Evolutionary conservation across 2,888 invertebrate genomes (phyloP).

Genomic region (Andricus quercusramuli): DNA sequence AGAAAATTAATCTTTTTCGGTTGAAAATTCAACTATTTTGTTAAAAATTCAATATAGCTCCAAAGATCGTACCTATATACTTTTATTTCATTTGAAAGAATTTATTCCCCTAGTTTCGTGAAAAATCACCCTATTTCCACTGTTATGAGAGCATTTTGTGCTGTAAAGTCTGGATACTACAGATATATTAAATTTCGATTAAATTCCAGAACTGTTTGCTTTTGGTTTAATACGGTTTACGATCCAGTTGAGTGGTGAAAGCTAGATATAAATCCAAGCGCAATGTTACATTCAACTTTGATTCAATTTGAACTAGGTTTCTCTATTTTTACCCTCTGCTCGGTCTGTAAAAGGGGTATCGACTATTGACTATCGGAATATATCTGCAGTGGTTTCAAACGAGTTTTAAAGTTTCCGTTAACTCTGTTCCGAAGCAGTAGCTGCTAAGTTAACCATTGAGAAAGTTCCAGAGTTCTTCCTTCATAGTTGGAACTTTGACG

Average conservation of each 20-base stretch:
- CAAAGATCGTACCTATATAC: too few relatives aligned
- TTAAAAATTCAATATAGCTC: too few relatives aligned
- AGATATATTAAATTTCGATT: neutral
- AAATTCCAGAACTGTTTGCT: neutral
- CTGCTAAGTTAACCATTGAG: conserved; percentile 41
- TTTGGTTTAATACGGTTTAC: neutral
- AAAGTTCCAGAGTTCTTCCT: conserved; percentile 34
- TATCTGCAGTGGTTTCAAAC: conserved; percentile 34
- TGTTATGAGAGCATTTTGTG: too few relatives aligned
- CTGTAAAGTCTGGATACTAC: too few relatives aligned
- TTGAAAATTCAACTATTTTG: too few relatives aligned
- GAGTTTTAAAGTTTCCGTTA: conserved; percentile 32
- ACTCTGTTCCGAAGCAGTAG: conserved; percentile 36
- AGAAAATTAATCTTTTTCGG: too few relatives aligned
- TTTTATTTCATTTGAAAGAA: too few relatives aligned
- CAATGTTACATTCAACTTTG: neutral
- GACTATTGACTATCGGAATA: conserved; percentile 12
- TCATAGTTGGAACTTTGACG: conserved; percentile 38
- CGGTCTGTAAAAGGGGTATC: conserved; percentile 2
- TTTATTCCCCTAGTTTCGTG: too few relatives aligned
- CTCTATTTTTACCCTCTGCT: conserved; percentile 7
- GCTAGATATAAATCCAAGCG: neutral
- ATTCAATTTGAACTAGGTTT: conserved; percentile 11
- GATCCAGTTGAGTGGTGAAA: neutral
- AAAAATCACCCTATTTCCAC: too few relatives aligned